Percentiles rank a stretch among this genome's conserved stretches.
Evolutionary conservation across 1,140 invertebrate species (phyloP).

Genomic region (Drosophila pectinifera): DNA sequence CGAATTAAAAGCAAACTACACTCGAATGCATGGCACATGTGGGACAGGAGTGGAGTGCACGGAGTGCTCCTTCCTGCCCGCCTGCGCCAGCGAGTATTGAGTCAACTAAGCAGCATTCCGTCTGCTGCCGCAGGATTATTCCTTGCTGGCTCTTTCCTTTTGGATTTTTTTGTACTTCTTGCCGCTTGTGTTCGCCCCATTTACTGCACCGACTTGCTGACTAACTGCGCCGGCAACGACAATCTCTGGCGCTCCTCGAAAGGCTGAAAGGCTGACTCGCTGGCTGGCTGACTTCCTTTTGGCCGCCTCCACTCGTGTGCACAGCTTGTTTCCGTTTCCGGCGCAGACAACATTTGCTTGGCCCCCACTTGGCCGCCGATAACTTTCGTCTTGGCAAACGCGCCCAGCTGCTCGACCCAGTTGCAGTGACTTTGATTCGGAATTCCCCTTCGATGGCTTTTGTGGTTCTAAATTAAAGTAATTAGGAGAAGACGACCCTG

Average conservation of each 20-base stretch:
- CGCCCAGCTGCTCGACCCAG: conserved; percentile 48
- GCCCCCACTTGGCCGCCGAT: conserved; percentile 57
- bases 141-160: conserved; percentile 22
- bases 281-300: conserved; percentile 68
- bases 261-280: conserved; percentile 8
- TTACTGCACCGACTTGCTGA: conserved; percentile 60
- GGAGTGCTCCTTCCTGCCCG: conserved; percentile 5
- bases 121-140: conserved; percentile 52
- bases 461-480: conserved; percentile 46
- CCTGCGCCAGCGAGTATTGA: conserved; percentile 10
- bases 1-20: conserved; percentile 70
- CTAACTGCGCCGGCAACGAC: conserved; percentile 47
- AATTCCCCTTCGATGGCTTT: conserved; percentile 42
- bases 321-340: conserved; percentile 77
- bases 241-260: conserved; percentile 32
- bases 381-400: conserved; percentile 56
- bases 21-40: conserved; percentile 47
- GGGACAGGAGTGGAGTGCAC: not conserved
- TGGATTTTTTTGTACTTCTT: conserved; percentile 17
- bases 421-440: conserved; percentile 57
- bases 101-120: conserved; percentile 42
- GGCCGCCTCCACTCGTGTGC: conserved; percentile 70
- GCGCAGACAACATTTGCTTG: conserved; percentile 72
- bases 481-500: conserved; percentile 39
- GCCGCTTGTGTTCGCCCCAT: conserved; percentile 48